Evolutionary conservation across 1,140 invertebrate genomes (phyloP), one percentile per base, ranked within the genome.

Genomic region (Nymphalis io): DNA sequence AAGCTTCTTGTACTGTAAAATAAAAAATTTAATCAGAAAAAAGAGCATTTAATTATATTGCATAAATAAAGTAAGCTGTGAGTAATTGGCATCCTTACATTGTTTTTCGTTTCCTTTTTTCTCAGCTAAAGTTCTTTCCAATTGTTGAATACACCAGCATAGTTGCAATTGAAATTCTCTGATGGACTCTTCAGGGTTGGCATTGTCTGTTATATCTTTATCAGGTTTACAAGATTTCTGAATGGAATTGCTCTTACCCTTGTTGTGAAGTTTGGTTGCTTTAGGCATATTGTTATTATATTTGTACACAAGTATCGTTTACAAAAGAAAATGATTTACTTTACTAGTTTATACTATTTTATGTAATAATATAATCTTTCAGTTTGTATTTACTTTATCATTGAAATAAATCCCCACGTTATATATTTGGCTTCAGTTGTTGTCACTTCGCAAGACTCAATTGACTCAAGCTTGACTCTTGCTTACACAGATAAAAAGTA

Each of bases 91-190:
- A 58, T 44, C 76, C 85, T 85, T 90, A 94, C 93, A 80, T 92
- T 95, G 93, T 85, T 93, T 95, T 38, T 93, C 92, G 58, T 92
- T 93, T 20, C 95, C 87, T 78, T 95, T 95, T 46, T 93, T 93
- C 15, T 92, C 91, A 15, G 79, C 77, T 38, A 96, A 85, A 8
- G 92, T 91, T 27, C 74, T 84, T 83, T 96, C 93, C 58, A 96
- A 80, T 70, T 96, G 94, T 76, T 96, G 94, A 61, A 96, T 94
- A 76, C 95, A 96, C 95, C 95, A 96, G 78, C 93, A 95, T 18
- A 96, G 82, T 82, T 96, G 95, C 18, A 95, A 71, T 82, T 96
- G 94, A 83, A 96, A 96, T 78, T 94, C 94, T 79, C 93, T 90
- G n/a, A 94, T 93, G 1, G 91, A 89, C 83, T 95, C 93, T 44